These are phyloP conservation scores for Hirtodrosophila cameraria DNA, from an alignment of 2,888 invertebrate genomes.

Conservation along the genomic window DNA sequence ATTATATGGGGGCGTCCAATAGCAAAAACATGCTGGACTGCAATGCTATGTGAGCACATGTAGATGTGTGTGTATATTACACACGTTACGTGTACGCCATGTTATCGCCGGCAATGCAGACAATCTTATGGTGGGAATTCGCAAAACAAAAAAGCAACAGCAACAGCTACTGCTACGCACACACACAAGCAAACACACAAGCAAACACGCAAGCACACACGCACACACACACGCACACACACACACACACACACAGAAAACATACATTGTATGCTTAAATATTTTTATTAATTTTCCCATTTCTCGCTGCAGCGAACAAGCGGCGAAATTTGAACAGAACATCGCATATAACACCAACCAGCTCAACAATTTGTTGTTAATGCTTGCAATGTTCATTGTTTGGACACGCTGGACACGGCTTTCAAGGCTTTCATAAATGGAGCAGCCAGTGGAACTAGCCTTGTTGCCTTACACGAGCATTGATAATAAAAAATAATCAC, in stretches of 20 bases:
- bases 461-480: slow-evolving; percentile 18
- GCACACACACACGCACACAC: slow-evolving; percentile 4
- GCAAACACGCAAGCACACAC: slow-evolving; percentile 3
- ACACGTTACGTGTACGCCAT: slow-evolving; percentile 61
- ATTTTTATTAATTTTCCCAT: slow-evolving; percentile 68
- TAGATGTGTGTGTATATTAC: slow-evolving; percentile 16
- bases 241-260: slow-evolving; percentile 3
- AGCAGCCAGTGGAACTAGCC: slow-evolving; percentile 4
- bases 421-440: slow-evolving; percentile 2
- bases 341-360: slow-evolving; percentile 30
- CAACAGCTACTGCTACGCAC: slow-evolving; percentile 6
- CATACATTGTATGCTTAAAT: slow-evolving; percentile 49
- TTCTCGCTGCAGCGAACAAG: slow-evolving; percentile 7
- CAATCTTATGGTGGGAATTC: slow-evolving; percentile 31
- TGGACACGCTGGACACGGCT: background rate
- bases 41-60: slow-evolving; percentile 4
- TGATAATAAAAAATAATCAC: slow-evolving; percentile 58
- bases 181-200: background rate
- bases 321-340: slow-evolving; percentile 24
- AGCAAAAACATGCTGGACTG: slow-evolving; percentile 15
- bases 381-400: slow-evolving; percentile 22
- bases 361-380: slow-evolving; percentile 66
- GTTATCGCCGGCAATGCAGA: slow-evolving; percentile 41
- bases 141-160: slow-evolving; percentile 38
- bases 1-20: slow-evolving; percentile 20